Percentiles rank a stretch among this genome's conserved stretches.
phyloP scores from a whole-genome alignment of 2,888 invertebrate genomes.

The Drosophila affinis region DNA sequence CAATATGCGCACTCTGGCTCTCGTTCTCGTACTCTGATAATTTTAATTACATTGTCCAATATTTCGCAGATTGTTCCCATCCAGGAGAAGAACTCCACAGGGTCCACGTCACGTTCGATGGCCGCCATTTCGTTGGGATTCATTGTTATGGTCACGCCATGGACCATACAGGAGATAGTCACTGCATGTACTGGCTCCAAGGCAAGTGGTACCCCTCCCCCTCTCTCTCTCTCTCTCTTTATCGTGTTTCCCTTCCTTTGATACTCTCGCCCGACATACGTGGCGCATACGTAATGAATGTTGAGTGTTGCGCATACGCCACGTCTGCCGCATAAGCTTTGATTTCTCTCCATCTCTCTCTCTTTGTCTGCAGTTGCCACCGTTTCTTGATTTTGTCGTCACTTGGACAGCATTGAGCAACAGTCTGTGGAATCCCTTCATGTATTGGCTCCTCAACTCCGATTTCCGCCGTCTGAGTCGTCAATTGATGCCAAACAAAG shows the following conservation, averaged over 20 bases:
- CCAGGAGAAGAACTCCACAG: conserved; percentile 87
- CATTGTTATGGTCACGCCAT: conserved; percentile 95
- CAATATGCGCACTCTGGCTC: not conserved
- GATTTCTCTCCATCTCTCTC: conserved; percentile 22
- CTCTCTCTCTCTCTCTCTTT: not conserved
- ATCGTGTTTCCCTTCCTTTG: not conserved
- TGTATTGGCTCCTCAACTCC: conserved; percentile 94
- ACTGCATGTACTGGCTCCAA: conserved; percentile 94
- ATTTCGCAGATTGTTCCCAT: conserved; percentile 81
- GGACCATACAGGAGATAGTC: conserved; percentile 95
- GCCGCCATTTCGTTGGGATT: conserved; percentile 96
- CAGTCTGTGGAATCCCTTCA: conserved; percentile 95
- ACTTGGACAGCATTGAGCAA: conserved; percentile 94
- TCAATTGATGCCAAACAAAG: conserved; percentile 90
- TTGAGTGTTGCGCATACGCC: conserved; percentile 41
- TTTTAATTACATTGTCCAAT: conserved; percentile 40
- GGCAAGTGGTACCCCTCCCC: conserved; percentile 83
- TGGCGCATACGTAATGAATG: conserved; percentile 60
- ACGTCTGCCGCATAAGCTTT: conserved; percentile 27
- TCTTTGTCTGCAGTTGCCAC: conserved; percentile 87
- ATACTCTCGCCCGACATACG: conserved; percentile 14
- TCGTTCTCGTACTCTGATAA: not conserved
- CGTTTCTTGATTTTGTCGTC: conserved; percentile 92
- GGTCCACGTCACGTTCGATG: conserved; percentile 93
- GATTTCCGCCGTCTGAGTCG: conserved; percentile 92